phyloP scores from a whole-genome alignment of 2,888 invertebrate species.

The Disparrhopalites patrizii region DNA sequence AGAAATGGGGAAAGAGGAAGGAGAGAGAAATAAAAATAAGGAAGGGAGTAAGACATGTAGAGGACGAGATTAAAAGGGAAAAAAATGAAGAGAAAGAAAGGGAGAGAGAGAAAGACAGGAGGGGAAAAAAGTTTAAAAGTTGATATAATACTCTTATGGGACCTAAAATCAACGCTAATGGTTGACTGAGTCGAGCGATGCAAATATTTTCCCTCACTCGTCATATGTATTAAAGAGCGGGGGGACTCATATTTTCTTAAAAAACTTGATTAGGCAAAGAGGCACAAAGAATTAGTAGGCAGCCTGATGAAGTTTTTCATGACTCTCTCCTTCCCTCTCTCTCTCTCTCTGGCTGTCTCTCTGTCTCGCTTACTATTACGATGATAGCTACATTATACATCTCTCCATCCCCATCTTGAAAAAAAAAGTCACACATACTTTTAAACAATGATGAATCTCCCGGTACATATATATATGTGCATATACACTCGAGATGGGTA shows the following conservation, averaged over 20 bases:
- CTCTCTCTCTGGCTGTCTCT: no score
- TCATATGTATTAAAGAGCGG: conserved; percentile 23
- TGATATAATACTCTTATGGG: conserved; percentile 24
- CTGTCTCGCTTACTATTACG: no score
- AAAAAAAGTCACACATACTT: no score
- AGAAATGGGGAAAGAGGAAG: no score
- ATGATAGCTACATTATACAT: no score
- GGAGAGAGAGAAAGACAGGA: not conserved
- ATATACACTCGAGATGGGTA: no score
- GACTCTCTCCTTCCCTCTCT: conserved; percentile 2
- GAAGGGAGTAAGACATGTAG: not conserved
- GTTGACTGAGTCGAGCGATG: conserved; percentile 31
- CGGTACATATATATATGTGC: no score
- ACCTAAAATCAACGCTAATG: conserved; percentile 19
- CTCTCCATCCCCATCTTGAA: no score
- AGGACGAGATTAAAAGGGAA: not conserved
- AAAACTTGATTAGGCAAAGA: conserved; percentile 48
- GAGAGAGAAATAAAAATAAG: no score
- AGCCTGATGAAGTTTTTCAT: conserved; percentile 38
- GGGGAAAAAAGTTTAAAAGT: conserved; percentile 7
- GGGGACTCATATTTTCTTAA: conserved; percentile 39
- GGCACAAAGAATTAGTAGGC: conserved; percentile 47
- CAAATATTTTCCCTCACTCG: conserved; percentile 33
- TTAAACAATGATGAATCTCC: no score
- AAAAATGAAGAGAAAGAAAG: not conserved